Evolutionary conservation across 2,113 vertebrate species (phyloP).

Genomic region (Elephas maximus): DNA sequence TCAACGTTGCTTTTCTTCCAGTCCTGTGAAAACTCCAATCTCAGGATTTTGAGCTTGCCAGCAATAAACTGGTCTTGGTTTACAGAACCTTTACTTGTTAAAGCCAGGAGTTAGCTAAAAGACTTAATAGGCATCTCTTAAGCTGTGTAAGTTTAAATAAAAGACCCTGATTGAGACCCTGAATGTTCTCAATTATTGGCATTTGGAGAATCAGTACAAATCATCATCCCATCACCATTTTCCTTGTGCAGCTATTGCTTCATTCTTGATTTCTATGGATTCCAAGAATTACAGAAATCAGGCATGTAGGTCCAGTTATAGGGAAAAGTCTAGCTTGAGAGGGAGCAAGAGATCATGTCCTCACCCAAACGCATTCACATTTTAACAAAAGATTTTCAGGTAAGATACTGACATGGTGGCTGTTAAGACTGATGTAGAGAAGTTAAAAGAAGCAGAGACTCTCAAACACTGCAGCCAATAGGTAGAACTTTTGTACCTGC

Average conservation of each 20-base stretch:
- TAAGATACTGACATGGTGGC: not conserved
- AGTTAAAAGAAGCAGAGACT: not conserved
- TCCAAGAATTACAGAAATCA: slow-evolving; percentile 49
- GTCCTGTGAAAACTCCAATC: not conserved
- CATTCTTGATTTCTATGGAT: slow-evolving; percentile 13
- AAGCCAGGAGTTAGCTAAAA: slow-evolving; percentile 50
- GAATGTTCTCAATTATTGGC: not conserved
- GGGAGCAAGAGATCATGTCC: not conserved
- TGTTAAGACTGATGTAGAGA: slow-evolving; percentile 2
- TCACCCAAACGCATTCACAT: not conserved
- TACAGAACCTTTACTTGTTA: slow-evolving; percentile 61
- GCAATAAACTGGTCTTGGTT: not conserved
- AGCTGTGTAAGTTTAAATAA: slow-evolving; percentile 43
- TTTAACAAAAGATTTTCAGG: not conserved
- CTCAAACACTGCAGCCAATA: not conserved
- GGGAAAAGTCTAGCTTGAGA: not conserved
- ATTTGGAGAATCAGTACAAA: slow-evolving; percentile 38
- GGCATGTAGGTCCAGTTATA: not conserved
- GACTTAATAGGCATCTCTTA: slow-evolving; percentile 51
- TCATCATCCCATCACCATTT: slow-evolving; percentile 46
- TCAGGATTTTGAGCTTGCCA: not conserved
- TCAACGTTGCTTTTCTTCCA: not conserved
- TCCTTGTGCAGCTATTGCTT: not conserved
- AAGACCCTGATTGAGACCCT: slow-evolving; percentile 16
- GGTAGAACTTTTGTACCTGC: not conserved